These are phyloP conservation scores for Bettongia penicillata DNA, from an alignment of 2,113 vertebrate genomes.

Conservation along the genomic window DNA sequence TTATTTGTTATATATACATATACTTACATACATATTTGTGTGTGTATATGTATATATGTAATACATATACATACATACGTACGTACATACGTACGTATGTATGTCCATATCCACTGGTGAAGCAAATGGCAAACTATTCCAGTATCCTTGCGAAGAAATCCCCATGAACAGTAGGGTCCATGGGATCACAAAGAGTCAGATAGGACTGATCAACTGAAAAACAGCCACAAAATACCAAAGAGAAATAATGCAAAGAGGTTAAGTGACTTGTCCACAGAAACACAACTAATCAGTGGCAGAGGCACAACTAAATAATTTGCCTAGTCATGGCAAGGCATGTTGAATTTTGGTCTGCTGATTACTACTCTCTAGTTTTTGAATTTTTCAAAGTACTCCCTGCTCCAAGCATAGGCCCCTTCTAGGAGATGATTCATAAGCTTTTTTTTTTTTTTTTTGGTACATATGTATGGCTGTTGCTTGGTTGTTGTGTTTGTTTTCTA, in stretches of 20 bases:
- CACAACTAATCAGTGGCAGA: not conserved
- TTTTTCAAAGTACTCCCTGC: not conserved
- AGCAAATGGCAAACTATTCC: no score
- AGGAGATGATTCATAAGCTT: not conserved
- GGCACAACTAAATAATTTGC: not conserved
- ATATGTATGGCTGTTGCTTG: not conserved
- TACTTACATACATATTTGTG: no score
- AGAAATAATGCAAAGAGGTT: not conserved
- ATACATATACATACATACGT: no score
- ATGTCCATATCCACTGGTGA: no score
- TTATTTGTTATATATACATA: no score
- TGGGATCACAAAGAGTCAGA: not conserved
- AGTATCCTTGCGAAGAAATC: no score
- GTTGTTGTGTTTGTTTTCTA: not conserved
- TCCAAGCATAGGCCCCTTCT: not conserved
- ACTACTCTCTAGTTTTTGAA: not conserved
- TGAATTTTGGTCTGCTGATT: not conserved
- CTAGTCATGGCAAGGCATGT: not conserved
- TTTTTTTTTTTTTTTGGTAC: not conserved
- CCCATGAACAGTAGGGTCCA: no score
- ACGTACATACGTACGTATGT: no score
- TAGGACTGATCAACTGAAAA: no score
- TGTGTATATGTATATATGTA: no score
- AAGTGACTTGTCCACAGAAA: not conserved
- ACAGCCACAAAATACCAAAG: not conserved